Evolutionary conservation across 2,113 vertebrate genomes (phyloP).

Genomic region (Psettodes erumei): DNA sequence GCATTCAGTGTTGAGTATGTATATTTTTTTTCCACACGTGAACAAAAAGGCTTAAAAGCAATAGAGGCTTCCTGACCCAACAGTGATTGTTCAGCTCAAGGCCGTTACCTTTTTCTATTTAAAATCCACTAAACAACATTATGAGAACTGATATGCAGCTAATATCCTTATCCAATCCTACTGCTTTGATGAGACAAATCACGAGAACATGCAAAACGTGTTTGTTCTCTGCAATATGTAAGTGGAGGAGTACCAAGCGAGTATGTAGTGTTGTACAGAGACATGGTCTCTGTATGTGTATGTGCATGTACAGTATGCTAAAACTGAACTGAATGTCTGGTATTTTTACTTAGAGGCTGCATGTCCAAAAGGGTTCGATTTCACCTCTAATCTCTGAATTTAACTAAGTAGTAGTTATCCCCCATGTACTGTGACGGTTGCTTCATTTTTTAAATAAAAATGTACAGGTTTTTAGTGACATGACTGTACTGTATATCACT

Average conservation of each 20-base stretch:
- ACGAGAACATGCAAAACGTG: conserved; percentile 36
- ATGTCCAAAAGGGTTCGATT: conserved; percentile 48
- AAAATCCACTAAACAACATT: conserved; percentile 38
- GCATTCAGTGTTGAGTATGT: background rate
- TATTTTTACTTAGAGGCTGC: conserved; percentile 59
- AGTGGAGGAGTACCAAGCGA: conserved; percentile 22
- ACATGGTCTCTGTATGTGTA: conserved; percentile 18
- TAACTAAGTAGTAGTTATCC: conserved; percentile 20
- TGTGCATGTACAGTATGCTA: conserved; percentile 59
- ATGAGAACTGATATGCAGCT: conserved; percentile 53
- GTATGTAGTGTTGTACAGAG: conserved; percentile 43
- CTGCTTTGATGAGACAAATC: conserved; percentile 32
- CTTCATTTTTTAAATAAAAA: conserved; percentile 27
- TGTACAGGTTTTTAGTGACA: conserved; percentile 52
- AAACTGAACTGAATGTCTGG: conserved; percentile 29
- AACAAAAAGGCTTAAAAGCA: conserved; percentile 54
- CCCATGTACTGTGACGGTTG: conserved; percentile 30
- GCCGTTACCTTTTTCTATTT: conserved; percentile 16
- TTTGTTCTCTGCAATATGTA: conserved; percentile 52
- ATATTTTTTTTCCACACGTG: conserved; percentile 15
- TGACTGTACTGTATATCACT: conserved; percentile 59
- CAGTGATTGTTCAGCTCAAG: conserved; percentile 31
- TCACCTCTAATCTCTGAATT: conserved; percentile 22
- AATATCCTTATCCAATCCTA: conserved; percentile 30
- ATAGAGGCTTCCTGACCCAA: conserved; percentile 41